Evolutionary conservation across 2,888 invertebrate species (phyloP).

Genomic region (Mayetiola destructor): DNA sequence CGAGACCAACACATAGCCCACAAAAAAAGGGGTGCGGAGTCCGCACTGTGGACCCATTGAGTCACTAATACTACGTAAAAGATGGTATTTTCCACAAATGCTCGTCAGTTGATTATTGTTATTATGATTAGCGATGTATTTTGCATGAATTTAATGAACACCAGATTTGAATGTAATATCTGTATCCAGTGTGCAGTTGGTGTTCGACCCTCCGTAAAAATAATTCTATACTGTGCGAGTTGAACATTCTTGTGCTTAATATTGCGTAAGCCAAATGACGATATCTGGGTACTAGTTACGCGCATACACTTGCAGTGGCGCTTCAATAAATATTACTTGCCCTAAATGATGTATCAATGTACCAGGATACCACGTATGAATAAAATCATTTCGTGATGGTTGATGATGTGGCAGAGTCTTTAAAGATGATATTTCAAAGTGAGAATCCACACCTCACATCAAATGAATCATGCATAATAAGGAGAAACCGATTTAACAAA

Average conservation of each 20-base stretch:
- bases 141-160: conserved; percentile 11
- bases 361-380: neutral
- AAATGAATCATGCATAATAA: too few relatives aligned
- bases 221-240: neutral
- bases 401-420: too few relatives aligned
- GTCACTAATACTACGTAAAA: too few relatives aligned
- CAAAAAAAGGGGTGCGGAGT: neutral
- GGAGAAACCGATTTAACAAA: too few relatives aligned
- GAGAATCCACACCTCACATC: neutral
- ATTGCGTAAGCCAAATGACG: conserved; percentile 5
- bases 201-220: neutral
- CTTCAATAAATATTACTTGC: too few relatives aligned
- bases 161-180: conserved; percentile 12
- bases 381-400: neutral
- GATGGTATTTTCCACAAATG: too few relatives aligned
- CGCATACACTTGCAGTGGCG: neutral
- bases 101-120: conserved; percentile 6
- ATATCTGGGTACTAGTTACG: neutral
- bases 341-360: too few relatives aligned
- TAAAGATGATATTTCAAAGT: conserved; percentile 2
- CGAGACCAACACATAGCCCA: conserved; percentile 7
- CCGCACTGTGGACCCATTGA: neutral
- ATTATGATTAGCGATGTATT: conserved; percentile 13
- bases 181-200: neutral
- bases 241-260: conserved; percentile 6